Conservation (phyloP, 2,888 invertebrate species). For the Lysandra bellargus region DNA sequence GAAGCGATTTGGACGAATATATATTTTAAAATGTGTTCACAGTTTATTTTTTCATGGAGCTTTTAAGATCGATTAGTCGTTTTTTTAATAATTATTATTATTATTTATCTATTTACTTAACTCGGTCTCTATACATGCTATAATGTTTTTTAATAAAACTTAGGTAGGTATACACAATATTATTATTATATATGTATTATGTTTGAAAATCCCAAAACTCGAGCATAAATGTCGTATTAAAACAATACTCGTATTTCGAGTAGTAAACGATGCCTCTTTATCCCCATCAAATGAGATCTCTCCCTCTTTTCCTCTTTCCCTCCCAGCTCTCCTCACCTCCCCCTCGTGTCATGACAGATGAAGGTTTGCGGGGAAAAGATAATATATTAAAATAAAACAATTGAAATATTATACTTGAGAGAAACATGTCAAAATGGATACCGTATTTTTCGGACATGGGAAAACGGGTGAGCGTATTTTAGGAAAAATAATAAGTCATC, state of each 20-base stretch:
- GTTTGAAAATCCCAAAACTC: neutral
- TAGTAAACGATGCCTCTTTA: neutral
- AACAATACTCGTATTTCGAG: neutral
- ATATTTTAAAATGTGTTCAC: too few species aligned
- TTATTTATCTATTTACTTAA: too few species aligned
- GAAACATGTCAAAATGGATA: neutral
- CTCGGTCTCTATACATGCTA: too few species aligned
- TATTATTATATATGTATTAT: too few species aligned
- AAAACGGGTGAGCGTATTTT: neutral
- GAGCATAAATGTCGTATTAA: neutral
- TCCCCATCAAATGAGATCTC: slow-evolving; percentile 7
- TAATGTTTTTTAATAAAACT: too few species aligned
- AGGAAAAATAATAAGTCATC: neutral
- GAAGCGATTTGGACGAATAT: too few species aligned
- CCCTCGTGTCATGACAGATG: slow-evolving; percentile 1
- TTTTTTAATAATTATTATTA: too few species aligned
- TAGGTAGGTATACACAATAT: too few species aligned
- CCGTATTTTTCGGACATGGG: neutral
- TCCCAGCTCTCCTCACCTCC: neutral
- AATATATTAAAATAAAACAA: slow-evolving; percentile 15
- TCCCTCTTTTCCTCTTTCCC: neutral
- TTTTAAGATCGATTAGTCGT: too few species aligned
- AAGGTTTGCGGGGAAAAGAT: slow-evolving; percentile 10
- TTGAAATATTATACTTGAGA: neutral
- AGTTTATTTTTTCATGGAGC: too few species aligned